Evolutionary conservation across 1,140 invertebrate genomes (phyloP).

Genomic region (Macrobrachium nipponense): DNA sequence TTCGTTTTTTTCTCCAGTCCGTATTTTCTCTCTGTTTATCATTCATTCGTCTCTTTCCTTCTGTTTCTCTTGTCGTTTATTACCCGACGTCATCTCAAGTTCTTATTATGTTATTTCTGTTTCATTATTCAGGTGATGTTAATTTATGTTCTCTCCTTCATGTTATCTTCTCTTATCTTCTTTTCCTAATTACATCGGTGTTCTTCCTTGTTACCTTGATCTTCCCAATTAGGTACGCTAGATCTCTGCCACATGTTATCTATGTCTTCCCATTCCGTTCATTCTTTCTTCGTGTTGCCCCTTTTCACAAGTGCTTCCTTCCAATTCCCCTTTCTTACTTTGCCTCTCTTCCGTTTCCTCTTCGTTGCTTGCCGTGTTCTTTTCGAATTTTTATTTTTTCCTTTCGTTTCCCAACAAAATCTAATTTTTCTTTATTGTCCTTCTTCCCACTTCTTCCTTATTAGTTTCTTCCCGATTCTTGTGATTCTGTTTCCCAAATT

Average conservation of each 20-base stretch:
- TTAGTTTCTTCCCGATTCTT: background rate
- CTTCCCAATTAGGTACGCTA: background rate
- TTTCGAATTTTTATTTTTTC: background rate
- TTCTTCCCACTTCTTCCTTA: background rate
- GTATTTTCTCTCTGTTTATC: background rate
- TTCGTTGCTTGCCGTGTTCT: background rate
- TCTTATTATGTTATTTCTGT: background rate
- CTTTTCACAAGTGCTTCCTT: background rate
- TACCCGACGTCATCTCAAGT: background rate
- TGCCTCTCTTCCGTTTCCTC: background rate
- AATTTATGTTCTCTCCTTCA: background rate
- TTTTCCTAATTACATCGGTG: background rate
- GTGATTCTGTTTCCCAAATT: no score
- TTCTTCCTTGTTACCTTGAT: background rate
- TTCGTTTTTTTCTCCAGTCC: background rate
- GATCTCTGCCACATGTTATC: background rate
- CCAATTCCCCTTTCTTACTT: background rate
- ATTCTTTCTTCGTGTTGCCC: background rate
- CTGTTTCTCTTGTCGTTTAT: background rate
- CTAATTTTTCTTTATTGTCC: background rate
- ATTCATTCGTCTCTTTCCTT: background rate
- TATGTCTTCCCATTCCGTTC: background rate
- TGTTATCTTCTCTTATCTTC: background rate
- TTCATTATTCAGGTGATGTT: no score
- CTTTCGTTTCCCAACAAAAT: background rate